These are phyloP conservation scores for Ichneumoninae sp. DNA, from an alignment of 2,888 invertebrate genomes.

Conservation along the genomic window DNA sequence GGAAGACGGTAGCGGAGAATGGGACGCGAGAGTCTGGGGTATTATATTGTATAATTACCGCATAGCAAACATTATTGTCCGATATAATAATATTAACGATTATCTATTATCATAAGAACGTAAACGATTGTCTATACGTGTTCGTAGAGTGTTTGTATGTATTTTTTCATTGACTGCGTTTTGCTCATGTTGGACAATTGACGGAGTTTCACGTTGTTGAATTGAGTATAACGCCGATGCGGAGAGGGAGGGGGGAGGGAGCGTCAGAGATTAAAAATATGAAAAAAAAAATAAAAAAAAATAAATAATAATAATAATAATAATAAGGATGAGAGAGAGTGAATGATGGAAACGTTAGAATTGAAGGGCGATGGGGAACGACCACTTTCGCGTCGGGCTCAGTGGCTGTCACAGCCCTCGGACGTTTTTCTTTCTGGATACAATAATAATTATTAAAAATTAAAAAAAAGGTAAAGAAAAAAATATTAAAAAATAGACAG, in stretches of 20 bases:
- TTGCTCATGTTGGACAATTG: conserved; percentile 77
- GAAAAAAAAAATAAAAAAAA: conserved; percentile 32
- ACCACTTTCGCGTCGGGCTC: conserved; percentile 17
- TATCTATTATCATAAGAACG: conserved; percentile 56
- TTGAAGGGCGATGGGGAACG: conserved; percentile 21
- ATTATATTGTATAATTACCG: conserved; percentile 42
- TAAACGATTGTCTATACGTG: conserved; percentile 68
- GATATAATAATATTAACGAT: conserved; percentile 66
- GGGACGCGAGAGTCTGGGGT: conserved; percentile 33
- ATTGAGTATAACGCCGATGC: conserved; percentile 58
- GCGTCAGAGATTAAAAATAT: conserved; percentile 35
- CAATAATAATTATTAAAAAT: conserved; percentile 6
- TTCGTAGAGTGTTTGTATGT: conserved; percentile 76
- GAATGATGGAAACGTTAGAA: conserved; percentile 26
- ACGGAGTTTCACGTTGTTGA: conserved; percentile 72
- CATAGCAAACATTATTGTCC: conserved; percentile 54
- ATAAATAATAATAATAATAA: background rate
- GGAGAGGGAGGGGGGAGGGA: conserved; percentile 12
- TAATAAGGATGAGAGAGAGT: conserved; percentile 11
- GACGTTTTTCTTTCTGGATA: conserved; percentile 40
- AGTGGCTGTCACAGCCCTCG: background rate
- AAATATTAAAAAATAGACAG: conserved; percentile 35
- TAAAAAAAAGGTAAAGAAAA: conserved; percentile 4
- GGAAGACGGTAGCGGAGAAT: conserved; percentile 20
- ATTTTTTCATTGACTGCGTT: conserved; percentile 79